phyloP scores from a whole-genome alignment of 2,888 invertebrate genomes.

The Luperina testacea region DNA sequence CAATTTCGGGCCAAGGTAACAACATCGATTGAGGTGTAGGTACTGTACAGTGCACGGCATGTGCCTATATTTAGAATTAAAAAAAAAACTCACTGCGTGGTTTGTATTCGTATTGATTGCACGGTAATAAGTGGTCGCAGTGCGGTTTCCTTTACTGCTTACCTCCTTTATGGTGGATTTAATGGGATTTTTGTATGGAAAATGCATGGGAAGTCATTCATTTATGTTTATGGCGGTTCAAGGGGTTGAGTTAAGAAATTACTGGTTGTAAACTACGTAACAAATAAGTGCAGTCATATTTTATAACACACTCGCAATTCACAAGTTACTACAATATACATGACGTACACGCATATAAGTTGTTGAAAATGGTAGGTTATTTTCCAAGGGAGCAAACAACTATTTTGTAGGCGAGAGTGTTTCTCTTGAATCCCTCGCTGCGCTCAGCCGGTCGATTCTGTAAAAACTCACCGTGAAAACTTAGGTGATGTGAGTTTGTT shows the following conservation, averaged over 20 bases:
- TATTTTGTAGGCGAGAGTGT: no score
- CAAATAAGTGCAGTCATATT: background rate
- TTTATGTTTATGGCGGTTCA: slow-evolving; percentile 14
- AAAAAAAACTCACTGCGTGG: slow-evolving; percentile 48
- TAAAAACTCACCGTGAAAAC: no score
- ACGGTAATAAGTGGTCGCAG: slow-evolving; percentile 57
- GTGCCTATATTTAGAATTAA: slow-evolving; percentile 76
- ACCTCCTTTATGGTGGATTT: slow-evolving; percentile 15
- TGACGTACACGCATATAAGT: no score
- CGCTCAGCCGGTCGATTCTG: no score
- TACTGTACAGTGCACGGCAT: slow-evolving; percentile 74
- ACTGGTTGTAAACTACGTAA: slow-evolving; percentile 19
- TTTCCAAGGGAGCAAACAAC: no score
- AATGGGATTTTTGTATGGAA: slow-evolving; percentile 12
- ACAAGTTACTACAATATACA: background rate
- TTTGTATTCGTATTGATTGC: slow-evolving; percentile 59
- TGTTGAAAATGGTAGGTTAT: no score
- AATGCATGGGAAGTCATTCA: slow-evolving; percentile 16
- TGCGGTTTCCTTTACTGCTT: slow-evolving; percentile 52
- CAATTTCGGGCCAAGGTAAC: slow-evolving; percentile 82
- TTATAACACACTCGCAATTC: background rate
- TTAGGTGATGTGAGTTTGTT: no score
- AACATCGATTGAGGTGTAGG: slow-evolving; percentile 77
- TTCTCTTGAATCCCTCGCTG: no score
- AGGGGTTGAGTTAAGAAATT: slow-evolving; percentile 13